These are phyloP conservation scores for Naso thynnoides DNA, from an alignment of 2,797 vertebrate genomes.

Conservation along the genomic window DNA sequence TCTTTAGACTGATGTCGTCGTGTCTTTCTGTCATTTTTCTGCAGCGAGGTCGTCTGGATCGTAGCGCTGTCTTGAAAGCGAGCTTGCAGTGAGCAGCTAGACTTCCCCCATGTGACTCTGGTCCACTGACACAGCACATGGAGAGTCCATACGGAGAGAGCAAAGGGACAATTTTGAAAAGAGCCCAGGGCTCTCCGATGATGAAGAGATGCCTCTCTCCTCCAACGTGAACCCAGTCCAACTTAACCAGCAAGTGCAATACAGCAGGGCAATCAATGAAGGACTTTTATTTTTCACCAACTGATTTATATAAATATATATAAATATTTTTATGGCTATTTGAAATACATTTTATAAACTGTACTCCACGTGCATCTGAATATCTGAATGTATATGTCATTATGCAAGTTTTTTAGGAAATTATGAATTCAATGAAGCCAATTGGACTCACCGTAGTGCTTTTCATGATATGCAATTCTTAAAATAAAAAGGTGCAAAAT, in stretches of 20 bases:
- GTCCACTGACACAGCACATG: conserved; percentile 58
- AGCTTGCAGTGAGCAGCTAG: conserved; percentile 70
- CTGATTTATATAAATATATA: conserved; percentile 59
- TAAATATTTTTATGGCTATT: conserved; percentile 65
- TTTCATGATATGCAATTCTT: conserved; percentile 47
- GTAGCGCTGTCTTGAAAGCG: conserved; percentile 61
- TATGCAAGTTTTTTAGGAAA: conserved; percentile 71
- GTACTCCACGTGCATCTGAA: conserved; percentile 75
- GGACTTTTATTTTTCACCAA: conserved; percentile 58
- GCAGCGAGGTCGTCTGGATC: conserved; percentile 62
- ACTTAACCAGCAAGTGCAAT: conserved; percentile 75
- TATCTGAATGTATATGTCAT: conserved; percentile 85
- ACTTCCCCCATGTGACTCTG: conserved; percentile 59
- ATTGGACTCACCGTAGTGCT: conserved; percentile 60
- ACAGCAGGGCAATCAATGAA: conserved; percentile 71
- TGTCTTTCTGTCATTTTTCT: conserved; percentile 10
- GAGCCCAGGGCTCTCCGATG: conserved; percentile 45
- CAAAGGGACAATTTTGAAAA: conserved; percentile 65
- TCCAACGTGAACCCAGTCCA: conserved; percentile 62
- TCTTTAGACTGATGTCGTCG: neutral
- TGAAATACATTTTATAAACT: conserved; percentile 70
- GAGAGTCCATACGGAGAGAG: conserved; percentile 65
- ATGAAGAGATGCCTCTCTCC: conserved; percentile 51
- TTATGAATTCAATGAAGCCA: conserved; percentile 62
- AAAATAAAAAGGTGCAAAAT: conserved; percentile 68